Percentiles rank a stretch among this genome's conserved stretches.
phyloP scores from a whole-genome alignment of 2,888 invertebrate species.

The Tetrapedia diversipes region DNA sequence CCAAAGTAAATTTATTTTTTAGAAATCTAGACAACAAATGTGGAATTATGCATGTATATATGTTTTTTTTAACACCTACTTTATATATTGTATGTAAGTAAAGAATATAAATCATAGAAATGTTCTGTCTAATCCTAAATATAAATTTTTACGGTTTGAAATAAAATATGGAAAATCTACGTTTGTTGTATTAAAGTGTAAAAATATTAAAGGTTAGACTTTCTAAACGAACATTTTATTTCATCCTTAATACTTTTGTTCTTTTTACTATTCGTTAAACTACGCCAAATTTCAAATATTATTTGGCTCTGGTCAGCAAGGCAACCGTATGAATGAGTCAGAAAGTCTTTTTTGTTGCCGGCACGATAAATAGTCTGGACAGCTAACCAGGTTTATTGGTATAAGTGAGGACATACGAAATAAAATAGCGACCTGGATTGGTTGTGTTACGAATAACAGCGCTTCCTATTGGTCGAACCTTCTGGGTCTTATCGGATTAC shows the following conservation, averaged over 20 bases:
- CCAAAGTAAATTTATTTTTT: no score
- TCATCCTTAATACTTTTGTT: no score
- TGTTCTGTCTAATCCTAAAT: no score
- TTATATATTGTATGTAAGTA: no score
- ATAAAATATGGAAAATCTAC: no score
- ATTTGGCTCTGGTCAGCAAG: background rate
- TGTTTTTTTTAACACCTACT: no score
- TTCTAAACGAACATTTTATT: no score
- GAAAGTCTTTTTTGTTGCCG: background rate
- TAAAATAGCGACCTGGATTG: slow-evolving; percentile 9
- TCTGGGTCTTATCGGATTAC: slow-evolving; percentile 41
- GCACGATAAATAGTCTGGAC: background rate
- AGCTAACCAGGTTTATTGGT: background rate
- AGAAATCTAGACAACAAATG: no score
- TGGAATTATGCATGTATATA: no score
- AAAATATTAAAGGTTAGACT: background rate
- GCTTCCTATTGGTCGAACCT: slow-evolving; percentile 10
- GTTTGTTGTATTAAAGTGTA: background rate
- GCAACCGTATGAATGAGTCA: background rate
- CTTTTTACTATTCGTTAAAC: background rate
- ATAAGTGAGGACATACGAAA: background rate
- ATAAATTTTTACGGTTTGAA: no score
- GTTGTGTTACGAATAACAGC: background rate
- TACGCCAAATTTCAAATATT: background rate
- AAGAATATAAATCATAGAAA: no score